Conservation (phyloP, 1,140 invertebrate species). For the Oreohelix idahoensis region DNA sequence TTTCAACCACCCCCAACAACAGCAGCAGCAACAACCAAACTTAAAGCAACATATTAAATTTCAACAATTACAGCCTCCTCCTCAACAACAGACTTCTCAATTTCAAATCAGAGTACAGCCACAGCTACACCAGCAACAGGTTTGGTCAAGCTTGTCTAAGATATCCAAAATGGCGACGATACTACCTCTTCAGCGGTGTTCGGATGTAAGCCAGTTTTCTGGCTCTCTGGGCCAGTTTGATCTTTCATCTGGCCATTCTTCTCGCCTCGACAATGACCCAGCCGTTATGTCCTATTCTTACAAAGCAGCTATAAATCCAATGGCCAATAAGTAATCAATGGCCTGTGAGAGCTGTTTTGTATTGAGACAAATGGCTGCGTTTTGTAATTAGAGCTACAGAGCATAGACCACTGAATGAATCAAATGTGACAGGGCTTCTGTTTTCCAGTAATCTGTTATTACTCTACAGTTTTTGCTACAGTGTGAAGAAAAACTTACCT, state of each 20-base stretch:
- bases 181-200: constrained; percentile 24
- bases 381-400: neutral
- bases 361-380: neutral
- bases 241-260: neutral
- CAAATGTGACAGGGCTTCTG: neutral
- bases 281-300: constrained; percentile 33
- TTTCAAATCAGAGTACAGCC: neutral
- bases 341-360: neutral
- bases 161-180: constrained; percentile 33
- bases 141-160: neutral
- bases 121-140: constrained; percentile 17
- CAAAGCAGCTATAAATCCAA: neutral
- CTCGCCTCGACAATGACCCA: constrained; percentile 35
- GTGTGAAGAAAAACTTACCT: neutral
- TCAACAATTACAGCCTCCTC: neutral
- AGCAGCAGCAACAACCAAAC: constrained; percentile 26
- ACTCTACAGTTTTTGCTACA: neutral
- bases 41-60: neutral
- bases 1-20: neutral
- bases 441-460: neutral
- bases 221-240: neutral
- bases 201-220: constrained; percentile 10
- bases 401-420: neutral
- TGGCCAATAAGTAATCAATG: constrained; percentile 1
- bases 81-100: neutral